phyloP scores from a whole-genome alignment of 2,113 vertebrate species.

The Callospermophilus lateralis region DNA sequence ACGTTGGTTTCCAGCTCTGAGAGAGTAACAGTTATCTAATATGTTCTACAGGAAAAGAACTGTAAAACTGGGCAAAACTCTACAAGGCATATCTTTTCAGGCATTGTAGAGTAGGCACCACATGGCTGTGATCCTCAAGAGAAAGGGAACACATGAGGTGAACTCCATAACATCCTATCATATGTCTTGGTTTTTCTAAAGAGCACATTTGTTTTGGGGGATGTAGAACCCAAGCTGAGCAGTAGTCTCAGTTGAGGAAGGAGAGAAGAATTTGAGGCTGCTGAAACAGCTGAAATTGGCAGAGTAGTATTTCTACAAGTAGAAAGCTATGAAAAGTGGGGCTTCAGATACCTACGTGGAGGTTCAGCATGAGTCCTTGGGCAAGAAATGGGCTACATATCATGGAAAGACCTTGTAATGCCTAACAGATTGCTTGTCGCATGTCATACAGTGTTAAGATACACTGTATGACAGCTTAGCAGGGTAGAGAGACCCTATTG shows the following conservation, averaged over 20 bases:
- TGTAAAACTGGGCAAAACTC: slow-evolving; percentile 22
- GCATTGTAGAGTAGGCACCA: neutral
- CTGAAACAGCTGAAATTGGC: slow-evolving; percentile 1
- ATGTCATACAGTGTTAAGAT: neutral
- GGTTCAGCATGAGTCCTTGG: neutral
- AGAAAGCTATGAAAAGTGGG: neutral
- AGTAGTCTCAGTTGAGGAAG: neutral
- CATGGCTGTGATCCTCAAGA: neutral
- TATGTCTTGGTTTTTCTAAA: neutral
- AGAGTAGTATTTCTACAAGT: neutral
- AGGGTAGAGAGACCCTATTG: neutral
- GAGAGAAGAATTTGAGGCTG: neutral
- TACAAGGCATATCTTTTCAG: neutral
- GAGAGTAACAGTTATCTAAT: neutral
- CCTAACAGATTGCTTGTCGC: neutral
- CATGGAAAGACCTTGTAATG: neutral
- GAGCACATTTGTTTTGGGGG: neutral
- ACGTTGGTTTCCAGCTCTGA: neutral
- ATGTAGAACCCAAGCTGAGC: neutral
- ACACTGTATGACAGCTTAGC: neutral
- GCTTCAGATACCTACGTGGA: neutral
- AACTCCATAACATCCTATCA: neutral
- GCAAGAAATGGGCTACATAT: neutral
- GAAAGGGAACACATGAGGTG: neutral
- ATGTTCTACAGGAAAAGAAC: neutral